Percentiles rank a stretch among this genome's conserved stretches.
Evolutionary conservation across 2,113 vertebrate species (phyloP).

Genomic region (Sula dactylatra): DNA sequence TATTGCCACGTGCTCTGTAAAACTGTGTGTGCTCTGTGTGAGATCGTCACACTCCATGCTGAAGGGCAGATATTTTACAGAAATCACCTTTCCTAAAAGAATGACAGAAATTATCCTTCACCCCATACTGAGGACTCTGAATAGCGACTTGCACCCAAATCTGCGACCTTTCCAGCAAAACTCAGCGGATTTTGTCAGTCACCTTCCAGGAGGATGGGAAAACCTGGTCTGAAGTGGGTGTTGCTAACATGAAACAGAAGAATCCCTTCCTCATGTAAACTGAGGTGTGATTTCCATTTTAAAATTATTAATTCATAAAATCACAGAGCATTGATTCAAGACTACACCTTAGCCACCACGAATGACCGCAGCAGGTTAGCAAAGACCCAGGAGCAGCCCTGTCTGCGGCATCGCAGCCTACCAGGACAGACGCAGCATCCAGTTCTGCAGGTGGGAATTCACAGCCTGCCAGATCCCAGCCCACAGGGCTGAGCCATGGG

Average conservation of each 20-base stretch:
- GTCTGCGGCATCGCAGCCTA: not conserved
- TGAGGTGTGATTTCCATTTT: not conserved
- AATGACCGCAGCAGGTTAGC: rapidly evolving
- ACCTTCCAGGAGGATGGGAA: not conserved
- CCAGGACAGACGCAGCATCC: rapidly evolving
- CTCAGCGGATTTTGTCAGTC: not conserved
- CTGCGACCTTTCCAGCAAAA: not conserved
- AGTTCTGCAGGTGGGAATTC: not conserved
- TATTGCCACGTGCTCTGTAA: not conserved
- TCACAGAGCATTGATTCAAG: not conserved
- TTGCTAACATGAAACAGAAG: not conserved
- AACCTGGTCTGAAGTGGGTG: not conserved
- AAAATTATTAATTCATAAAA: not conserved
- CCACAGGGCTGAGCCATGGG: not conserved
- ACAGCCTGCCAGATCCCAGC: not conserved
- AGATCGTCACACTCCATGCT: not conserved
- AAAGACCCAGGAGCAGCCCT: not conserved
- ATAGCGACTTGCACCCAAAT: not conserved
- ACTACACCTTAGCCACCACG: not conserved
- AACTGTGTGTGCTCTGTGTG: not conserved
- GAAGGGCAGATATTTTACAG: not conserved
- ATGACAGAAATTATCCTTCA: not conserved
- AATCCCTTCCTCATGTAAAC: not conserved
- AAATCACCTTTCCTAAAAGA: not conserved
- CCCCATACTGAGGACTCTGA: not conserved